Evolutionary conservation across 2,888 invertebrate species (phyloP).

Genomic region (Watsonalla binaria): DNA sequence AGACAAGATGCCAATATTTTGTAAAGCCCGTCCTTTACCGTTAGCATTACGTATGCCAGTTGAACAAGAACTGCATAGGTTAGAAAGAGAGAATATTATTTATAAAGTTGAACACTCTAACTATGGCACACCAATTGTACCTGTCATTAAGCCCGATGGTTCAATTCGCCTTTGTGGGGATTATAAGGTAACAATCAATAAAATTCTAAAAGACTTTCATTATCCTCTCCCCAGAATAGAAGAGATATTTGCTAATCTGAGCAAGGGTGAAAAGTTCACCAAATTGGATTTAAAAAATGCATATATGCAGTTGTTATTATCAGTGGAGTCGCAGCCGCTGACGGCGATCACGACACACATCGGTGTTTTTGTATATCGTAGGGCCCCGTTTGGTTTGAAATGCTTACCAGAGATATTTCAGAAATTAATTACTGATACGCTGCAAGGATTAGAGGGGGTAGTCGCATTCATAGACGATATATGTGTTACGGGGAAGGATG

Average conservation of each 20-base stretch:
- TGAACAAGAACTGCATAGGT: slow-evolving; percentile 19
- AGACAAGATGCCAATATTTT: slow-evolving; percentile 3
- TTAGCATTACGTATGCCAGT: slow-evolving; percentile 19
- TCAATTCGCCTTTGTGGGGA: slow-evolving; percentile 19
- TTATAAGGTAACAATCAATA: slow-evolving; percentile 23
- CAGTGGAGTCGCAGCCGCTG: slow-evolving; percentile 14
- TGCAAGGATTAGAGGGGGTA: slow-evolving; percentile 10
- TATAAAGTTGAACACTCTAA: slow-evolving; percentile 22
- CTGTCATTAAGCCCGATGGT: slow-evolving; percentile 15
- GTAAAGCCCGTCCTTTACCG: slow-evolving; percentile 17
- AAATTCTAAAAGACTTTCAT: slow-evolving; percentile 2
- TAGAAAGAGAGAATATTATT: slow-evolving; percentile 19
- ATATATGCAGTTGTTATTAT: slow-evolving; percentile 14
- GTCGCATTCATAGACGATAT: slow-evolving; percentile 16
- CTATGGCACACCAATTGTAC: slow-evolving; percentile 26
- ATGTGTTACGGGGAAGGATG: slow-evolving; percentile 11
- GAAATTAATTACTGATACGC: slow-evolving; percentile 18
- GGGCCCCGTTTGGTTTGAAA: slow-evolving; percentile 15
- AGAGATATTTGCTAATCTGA: slow-evolving; percentile 7
- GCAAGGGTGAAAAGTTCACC: slow-evolving; percentile 13
- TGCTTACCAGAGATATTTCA: slow-evolving; percentile 22
- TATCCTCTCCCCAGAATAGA: slow-evolving; percentile 17
- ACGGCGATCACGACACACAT: slow-evolving; percentile 22
- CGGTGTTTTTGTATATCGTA: slow-evolving; percentile 17
- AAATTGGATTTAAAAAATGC: slow-evolving; percentile 22